phyloP scores from a whole-genome alignment of 2,888 invertebrate species.

The Xestia ashworthii region DNA sequence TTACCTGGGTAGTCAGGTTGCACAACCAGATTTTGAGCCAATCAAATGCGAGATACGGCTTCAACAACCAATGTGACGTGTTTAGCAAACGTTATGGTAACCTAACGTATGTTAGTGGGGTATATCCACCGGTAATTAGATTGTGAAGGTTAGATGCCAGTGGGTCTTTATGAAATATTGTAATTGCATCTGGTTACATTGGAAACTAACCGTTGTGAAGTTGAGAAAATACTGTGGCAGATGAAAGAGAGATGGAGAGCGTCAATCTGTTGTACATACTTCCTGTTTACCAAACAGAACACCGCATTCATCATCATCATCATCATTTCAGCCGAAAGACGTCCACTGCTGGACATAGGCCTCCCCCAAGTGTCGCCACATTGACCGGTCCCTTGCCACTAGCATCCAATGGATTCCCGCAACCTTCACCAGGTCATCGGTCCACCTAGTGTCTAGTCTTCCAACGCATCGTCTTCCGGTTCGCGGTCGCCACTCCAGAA shows the following conservation, averaged over 20 bases:
- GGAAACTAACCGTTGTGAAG: neutral
- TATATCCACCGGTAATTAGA: neutral
- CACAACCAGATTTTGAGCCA: conserved; percentile 29
- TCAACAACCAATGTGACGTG: conserved; percentile 27
- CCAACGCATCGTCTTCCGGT: no score
- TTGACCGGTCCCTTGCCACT: no score
- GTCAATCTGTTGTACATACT: neutral
- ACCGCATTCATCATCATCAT: no score
- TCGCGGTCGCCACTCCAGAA: no score
- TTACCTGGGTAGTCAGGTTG: conserved; percentile 6
- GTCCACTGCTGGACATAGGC: no score
- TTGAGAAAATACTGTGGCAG: neutral
- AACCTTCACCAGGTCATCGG: no score
- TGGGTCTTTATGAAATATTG: conserved; percentile 14
- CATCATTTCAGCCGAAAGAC: no score
- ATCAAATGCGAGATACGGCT: neutral
- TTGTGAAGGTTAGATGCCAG: conserved; percentile 4
- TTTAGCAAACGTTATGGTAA: conserved; percentile 19
- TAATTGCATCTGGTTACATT: neutral
- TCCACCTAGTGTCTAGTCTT: no score
- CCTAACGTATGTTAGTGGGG: neutral
- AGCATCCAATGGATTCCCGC: no score
- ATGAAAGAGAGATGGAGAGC: no score
- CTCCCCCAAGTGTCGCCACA: no score
- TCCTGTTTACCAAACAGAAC: no score